phyloP scores from a whole-genome alignment of 2,113 vertebrate genomes.

The Scophthalmus maximus region DNA sequence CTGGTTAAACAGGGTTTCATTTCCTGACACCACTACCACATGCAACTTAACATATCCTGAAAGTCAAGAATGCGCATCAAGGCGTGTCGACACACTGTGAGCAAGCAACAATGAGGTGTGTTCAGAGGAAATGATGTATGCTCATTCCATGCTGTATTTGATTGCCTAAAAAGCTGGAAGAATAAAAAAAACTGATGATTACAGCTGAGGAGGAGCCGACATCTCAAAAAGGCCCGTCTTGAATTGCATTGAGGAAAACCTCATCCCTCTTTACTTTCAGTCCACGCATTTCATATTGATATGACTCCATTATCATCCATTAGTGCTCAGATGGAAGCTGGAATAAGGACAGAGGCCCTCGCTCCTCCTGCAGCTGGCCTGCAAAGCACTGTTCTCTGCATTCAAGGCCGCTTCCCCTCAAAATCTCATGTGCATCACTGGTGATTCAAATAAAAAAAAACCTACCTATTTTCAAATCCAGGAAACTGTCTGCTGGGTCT shows the following conservation, averaged over 20 bases:
- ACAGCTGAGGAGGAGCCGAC: background rate
- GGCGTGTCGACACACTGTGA: background rate
- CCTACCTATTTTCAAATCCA: conserved; percentile 11
- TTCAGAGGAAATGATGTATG: background rate
- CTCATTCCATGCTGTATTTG: background rate
- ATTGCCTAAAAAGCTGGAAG: background rate
- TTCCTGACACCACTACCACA: conserved; percentile 19
- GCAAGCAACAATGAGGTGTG: background rate
- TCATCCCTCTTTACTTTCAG: conserved; percentile 24
- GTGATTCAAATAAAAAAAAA: conserved; percentile 24
- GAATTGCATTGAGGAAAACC: conserved; percentile 13
- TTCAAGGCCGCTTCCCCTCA: conserved; percentile 29
- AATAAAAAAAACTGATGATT: background rate
- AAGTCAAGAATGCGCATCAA: background rate
- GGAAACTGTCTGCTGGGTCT: conserved; percentile 7
- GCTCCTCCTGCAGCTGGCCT: conserved; percentile 5
- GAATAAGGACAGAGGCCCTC: background rate
- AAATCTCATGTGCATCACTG: conserved; percentile 38
- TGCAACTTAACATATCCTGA: background rate
- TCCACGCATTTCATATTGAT: conserved; percentile 27
- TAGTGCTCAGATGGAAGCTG: conserved; percentile 25
- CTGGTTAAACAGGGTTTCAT: conserved; percentile 8
- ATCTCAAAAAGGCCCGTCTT: background rate
- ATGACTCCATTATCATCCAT: conserved; percentile 50
- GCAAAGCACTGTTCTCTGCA: conserved; percentile 15